Evolutionary conservation across 2,888 invertebrate species (phyloP).

Genomic region (Sthenelais limicola): DNA sequence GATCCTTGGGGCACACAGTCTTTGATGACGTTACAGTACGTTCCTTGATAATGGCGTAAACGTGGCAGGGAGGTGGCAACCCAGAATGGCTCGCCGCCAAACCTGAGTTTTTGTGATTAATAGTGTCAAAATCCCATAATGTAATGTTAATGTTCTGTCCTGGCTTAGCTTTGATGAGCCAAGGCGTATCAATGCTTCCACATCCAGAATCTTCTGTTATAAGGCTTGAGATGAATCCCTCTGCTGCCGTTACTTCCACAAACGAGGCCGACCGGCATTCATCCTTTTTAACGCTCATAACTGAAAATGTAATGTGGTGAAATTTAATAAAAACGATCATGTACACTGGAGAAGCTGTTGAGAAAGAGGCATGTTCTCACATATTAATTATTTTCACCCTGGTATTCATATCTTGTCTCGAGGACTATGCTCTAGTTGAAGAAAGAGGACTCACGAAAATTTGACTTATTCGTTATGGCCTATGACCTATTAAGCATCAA

Average conservation of each 20-base stretch:
- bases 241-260: conserved; percentile 9
- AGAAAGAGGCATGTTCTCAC: too few species aligned
- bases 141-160: conserved; percentile 33
- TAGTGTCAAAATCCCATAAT: conserved; percentile 28
- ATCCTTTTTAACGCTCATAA: conserved; percentile 30
- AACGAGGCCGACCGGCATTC: conserved; percentile 27
- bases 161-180: conserved; percentile 27
- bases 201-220: conserved; percentile 39
- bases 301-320: conserved; percentile 25
- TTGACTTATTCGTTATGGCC: too few species aligned
- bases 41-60: conserved; percentile 49
- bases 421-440: too few species aligned
- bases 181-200: conserved; percentile 40
- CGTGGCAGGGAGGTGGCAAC: conserved; percentile 36
- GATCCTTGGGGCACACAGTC: conserved; percentile 46
- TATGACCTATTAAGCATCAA: too few species aligned
- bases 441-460: too few species aligned
- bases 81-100: background rate
- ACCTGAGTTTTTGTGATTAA: background rate
- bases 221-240: conserved; percentile 39
- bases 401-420: too few species aligned
- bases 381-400: too few species aligned
- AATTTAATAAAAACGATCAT: too few species aligned
- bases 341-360: too few species aligned
- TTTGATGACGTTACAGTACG: conserved; percentile 25